Conservation (phyloP, 2,888 invertebrate genomes). For the Clanis bilineata region DNA sequence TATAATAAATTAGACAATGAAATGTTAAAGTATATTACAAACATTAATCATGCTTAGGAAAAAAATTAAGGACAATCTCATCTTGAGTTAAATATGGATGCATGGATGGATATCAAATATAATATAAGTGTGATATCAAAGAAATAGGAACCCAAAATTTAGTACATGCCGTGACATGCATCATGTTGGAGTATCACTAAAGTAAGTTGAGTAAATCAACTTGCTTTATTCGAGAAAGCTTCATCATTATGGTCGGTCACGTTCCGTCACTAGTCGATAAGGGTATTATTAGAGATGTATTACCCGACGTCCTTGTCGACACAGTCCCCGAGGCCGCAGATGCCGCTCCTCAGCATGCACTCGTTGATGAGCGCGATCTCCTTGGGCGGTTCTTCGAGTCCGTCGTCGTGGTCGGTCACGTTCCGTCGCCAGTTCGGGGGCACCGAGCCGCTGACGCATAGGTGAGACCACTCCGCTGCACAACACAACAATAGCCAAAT, state of each 20-base stretch:
- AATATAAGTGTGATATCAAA: no score
- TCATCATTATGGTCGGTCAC: no score
- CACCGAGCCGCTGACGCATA: slow-evolving; percentile 75
- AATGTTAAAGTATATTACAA: not conserved
- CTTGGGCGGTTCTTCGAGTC: slow-evolving; percentile 42
- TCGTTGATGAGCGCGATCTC: slow-evolving; percentile 84
- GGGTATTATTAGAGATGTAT: not conserved
- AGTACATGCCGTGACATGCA: no score
- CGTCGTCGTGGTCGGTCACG: slow-evolving; percentile 46
- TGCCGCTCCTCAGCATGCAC: slow-evolving; percentile 87
- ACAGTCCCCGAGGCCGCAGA: slow-evolving; percentile 89
- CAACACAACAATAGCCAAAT: not conserved
- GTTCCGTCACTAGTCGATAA: not conserved
- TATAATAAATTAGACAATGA: slow-evolving; percentile 27
- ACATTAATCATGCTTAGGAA: no score
- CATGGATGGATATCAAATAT: no score
- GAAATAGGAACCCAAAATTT: no score
- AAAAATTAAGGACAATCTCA: no score
- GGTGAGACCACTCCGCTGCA: slow-evolving; percentile 83
- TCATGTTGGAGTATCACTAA: no score
- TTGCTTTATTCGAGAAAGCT: no score
- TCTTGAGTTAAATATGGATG: no score
- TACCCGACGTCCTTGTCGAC: slow-evolving; percentile 87
- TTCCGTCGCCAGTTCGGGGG: slow-evolving; percentile 70
- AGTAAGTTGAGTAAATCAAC: no score